Evolutionary conservation across 2,113 vertebrate genomes (phyloP), one percentile per base, ranked within the genome.

Genomic region (Elachura formosa): DNA sequence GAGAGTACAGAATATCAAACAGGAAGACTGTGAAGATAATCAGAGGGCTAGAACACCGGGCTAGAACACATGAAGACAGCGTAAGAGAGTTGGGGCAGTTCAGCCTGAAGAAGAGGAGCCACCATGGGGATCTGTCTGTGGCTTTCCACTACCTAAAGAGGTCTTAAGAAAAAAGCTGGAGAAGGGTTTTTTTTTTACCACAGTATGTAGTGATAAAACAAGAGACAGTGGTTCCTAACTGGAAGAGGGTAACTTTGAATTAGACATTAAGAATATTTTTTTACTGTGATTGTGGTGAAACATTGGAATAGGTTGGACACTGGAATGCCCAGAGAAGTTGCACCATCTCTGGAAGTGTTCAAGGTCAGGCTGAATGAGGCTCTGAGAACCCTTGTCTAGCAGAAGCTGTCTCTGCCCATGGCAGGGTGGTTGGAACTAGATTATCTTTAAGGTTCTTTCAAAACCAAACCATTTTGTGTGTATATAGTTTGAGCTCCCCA

Each of bases 401-500:
- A n/a, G 7, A 46, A 81, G 21, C 3, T 31, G 24, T 31, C 11
- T 66, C 24, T 67, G 45, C 11, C 21, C 3, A 3, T n/a, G 17
- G 24, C 21, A 54, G 29, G 10, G 9, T 2, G 0, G 0, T 10
- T 74, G 23, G 38, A 40, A 29, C 1, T 8, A 40, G 10, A 11
- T 54, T n/a, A 7, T n/a, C 38, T 61, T 61, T 46, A 68, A 68
- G 20, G 17, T 41, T 34, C 11, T 45, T 48, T 75, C n/a, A 25
- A 75, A 89, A 54, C 11, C 25, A 75, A 67, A 38, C 22, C 8
- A 16, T 68, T 67, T 54, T 61, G 29, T 67, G 45, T 40, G 24
- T 15, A 38, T 46, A 1, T 20, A n/a, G 15, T n/a, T 10, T 46
- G 48, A 68, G 14, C 34, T 7, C 20, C 52, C 1, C 22, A 40